Percentiles rank a stretch among this genome's conserved stretches.
These are phyloP conservation scores for Lepidocyrtoides sp. DNA, from an alignment of 2,888 invertebrate species.

Conservation along the genomic window DNA sequence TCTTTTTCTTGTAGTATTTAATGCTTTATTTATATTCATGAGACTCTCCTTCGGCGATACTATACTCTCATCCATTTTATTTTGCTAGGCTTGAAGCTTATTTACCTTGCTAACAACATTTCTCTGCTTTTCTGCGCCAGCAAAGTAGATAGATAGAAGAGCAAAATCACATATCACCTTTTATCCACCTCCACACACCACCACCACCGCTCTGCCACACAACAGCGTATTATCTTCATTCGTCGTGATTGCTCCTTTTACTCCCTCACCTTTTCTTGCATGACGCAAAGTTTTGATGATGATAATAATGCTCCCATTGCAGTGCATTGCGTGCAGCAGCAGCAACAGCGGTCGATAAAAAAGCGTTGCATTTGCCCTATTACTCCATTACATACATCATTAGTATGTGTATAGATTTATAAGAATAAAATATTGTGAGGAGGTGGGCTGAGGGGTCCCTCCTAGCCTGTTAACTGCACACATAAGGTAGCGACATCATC, in stretches of 20 bases:
- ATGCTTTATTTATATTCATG: constrained; percentile 76
- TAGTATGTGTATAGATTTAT: not conserved
- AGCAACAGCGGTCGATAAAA: constrained; percentile 25
- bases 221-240: constrained; percentile 33
- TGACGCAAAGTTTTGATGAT: not conserved
- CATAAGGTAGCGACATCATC: not conserved
- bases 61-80: not conserved
- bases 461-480: constrained; percentile 46
- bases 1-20: constrained; percentile 16
- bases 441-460: constrained; percentile 42
- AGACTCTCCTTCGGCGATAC: not conserved
- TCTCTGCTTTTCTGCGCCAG: not conserved
- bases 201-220: not conserved
- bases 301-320: not conserved
- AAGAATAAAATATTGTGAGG: not conserved
- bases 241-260: constrained; percentile 71
- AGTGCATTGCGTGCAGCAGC: constrained; percentile 53
- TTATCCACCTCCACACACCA: constrained; percentile 45
- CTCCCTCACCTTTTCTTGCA: constrained; percentile 46
- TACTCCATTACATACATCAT: constrained; percentile 6
- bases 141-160: not conserved
- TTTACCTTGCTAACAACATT: not conserved
- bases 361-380: constrained; percentile 2
- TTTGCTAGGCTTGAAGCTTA: not conserved
- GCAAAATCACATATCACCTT: constrained; percentile 7